Evolutionary conservation across 2,797 vertebrate species (phyloP).

Genomic region (Megalops cyprinoides): DNA sequence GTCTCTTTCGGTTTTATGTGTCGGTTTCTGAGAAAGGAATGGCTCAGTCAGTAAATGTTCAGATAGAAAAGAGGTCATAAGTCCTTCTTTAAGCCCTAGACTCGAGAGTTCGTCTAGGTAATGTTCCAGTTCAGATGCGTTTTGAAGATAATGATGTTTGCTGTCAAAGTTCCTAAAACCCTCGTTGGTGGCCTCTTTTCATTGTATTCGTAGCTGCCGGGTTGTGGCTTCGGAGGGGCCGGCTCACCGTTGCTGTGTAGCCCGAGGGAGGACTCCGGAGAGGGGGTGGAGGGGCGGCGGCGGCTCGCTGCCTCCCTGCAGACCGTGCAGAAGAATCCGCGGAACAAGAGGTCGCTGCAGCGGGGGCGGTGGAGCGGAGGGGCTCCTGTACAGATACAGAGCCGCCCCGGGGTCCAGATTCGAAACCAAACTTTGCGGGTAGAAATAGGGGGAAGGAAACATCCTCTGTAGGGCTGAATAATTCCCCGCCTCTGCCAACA

Average conservation of each 20-base stretch:
- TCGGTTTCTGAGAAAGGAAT: conserved; percentile 8
- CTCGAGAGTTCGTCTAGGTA: conserved; percentile 16
- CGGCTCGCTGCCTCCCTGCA: conserved; percentile 75
- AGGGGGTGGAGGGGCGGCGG: conserved; percentile 75
- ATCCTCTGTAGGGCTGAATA: conserved; percentile 83
- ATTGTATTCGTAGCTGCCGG: background rate
- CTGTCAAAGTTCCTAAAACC: conserved; percentile 22
- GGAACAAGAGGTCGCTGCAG: conserved; percentile 79
- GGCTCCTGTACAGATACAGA: conserved; percentile 81
- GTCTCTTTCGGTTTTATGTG: conserved; percentile 4
- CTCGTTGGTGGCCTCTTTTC: background rate
- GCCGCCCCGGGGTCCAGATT: conserved; percentile 81
- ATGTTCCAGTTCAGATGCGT: conserved; percentile 19
- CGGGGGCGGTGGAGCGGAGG: conserved; percentile 77
- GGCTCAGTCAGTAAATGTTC: conserved; percentile 30
- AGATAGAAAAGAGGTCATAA: conserved; percentile 28
- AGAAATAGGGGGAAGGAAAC: conserved; percentile 86
- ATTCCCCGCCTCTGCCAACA: conserved; percentile 85
- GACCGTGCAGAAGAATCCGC: conserved; percentile 79
- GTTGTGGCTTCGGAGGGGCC: background rate
- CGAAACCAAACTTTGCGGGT: conserved; percentile 83
- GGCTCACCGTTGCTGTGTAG: conserved; percentile 79
- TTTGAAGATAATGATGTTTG: background rate
- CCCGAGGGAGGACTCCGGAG: conserved; percentile 75
- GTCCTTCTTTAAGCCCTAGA: conserved; percentile 20